These are phyloP conservation scores for Gasterosteus nipponicus DNA, from an alignment of 2,113 vertebrate species.

Conservation along the genomic window DNA sequence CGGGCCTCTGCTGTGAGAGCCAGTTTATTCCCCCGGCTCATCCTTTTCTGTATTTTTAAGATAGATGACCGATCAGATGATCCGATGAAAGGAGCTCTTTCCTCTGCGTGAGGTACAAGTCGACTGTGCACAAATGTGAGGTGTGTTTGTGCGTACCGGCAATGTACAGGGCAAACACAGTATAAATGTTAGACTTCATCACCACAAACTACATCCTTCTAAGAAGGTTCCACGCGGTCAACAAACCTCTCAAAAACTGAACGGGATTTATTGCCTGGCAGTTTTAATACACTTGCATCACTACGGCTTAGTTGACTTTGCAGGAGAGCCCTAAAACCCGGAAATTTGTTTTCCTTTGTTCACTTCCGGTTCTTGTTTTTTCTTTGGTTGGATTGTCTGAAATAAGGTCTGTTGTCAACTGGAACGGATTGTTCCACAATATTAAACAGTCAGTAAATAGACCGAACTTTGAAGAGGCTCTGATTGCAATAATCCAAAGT, in stretches of 20 bases:
- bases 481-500: too few species aligned
- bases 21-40: conserved; percentile 6
- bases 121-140: not conserved
- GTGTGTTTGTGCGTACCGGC: not conserved
- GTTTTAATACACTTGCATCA: not conserved
- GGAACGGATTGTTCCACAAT: not conserved
- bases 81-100: not conserved
- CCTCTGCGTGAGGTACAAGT: not conserved
- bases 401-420: not conserved
- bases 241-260: not conserved
- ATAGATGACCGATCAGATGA: not conserved
- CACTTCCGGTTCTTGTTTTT: not conserved
- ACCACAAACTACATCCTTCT: not conserved
- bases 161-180: not conserved
- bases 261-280: not conserved
- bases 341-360: not conserved
- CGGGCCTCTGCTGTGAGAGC: conserved; percentile 25
- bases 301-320: not conserved
- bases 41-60: conserved; percentile 5
- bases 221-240: not conserved
- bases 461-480: too few species aligned
- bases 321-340: not conserved
- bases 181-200: not conserved
- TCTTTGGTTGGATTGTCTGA: not conserved
- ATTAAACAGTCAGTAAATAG: not conserved